Evolutionary conservation across 2,797 vertebrate genomes (phyloP).

Genomic region (Menidia menidia): DNA sequence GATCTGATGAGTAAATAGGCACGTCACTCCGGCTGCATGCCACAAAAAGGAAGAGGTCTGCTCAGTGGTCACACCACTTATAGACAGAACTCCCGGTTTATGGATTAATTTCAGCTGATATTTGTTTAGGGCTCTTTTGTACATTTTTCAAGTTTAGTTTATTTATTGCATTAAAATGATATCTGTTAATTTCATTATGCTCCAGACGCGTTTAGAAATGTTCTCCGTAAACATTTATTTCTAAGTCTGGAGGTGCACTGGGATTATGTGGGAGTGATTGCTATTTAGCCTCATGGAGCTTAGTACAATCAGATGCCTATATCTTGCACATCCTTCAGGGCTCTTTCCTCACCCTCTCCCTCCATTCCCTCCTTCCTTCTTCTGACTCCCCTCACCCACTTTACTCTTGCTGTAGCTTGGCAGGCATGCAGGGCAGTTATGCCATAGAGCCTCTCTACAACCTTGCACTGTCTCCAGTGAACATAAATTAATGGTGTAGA

Average conservation of each 20-base stretch:
- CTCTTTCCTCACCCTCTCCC: slow-evolving; percentile 70
- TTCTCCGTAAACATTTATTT: slow-evolving; percentile 58
- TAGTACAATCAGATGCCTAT: slow-evolving; percentile 80
- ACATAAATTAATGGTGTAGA: slow-evolving; percentile 94
- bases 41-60: slow-evolving; percentile 62
- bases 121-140: slow-evolving; percentile 25
- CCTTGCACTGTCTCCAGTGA: slow-evolving; percentile 92
- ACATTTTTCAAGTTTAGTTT: slow-evolving; percentile 43
- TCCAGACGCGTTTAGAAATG: slow-evolving; percentile 52
- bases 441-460: slow-evolving; percentile 88
- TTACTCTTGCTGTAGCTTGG: slow-evolving; percentile 84
- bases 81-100: slow-evolving; percentile 48
- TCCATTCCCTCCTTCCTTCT: slow-evolving; percentile 50
- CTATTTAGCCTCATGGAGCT: slow-evolving; percentile 86
- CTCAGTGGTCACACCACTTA: slow-evolving; percentile 20
- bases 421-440: slow-evolving; percentile 85
- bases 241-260: slow-evolving; percentile 75
- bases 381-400: slow-evolving; percentile 64
- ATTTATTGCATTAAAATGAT: slow-evolving; percentile 57
- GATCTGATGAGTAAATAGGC: slow-evolving; percentile 83
- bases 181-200: slow-evolving; percentile 59
- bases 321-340: slow-evolving; percentile 84
- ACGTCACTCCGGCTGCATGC: slow-evolving; percentile 79
- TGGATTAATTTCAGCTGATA: slow-evolving; percentile 24
- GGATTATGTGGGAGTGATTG: slow-evolving; percentile 85